phyloP scores from a whole-genome alignment of 2,113 vertebrate species.

The Charadrius vociferus region DNA sequence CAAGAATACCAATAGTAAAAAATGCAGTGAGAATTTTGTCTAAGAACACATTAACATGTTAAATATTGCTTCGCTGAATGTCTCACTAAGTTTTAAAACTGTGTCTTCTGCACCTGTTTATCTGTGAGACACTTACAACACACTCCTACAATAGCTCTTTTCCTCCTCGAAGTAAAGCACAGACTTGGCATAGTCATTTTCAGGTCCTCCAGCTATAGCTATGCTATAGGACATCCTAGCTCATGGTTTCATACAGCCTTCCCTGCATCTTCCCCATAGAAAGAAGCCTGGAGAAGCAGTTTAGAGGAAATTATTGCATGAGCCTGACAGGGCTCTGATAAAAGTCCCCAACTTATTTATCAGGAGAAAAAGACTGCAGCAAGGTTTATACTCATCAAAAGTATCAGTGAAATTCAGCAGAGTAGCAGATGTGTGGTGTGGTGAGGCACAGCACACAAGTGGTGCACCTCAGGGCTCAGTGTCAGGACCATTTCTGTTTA shows the following conservation, averaged over 20 bases:
- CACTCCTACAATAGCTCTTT: not conserved
- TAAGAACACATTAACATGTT: not conserved
- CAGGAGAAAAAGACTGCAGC: not conserved
- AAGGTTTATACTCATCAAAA: not conserved
- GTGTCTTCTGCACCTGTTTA: not conserved
- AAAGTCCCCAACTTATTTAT: not conserved
- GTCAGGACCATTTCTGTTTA: too few species aligned
- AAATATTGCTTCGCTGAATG: not conserved
- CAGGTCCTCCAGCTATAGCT: not conserved
- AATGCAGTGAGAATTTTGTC: not conserved
- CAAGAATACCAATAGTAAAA: not conserved
- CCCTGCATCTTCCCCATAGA: not conserved
- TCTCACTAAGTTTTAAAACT: not conserved
- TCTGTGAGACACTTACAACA: not conserved
- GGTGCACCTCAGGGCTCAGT: too few species aligned
- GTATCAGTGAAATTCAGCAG: not conserved
- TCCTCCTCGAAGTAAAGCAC: not conserved
- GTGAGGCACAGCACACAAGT: too few species aligned
- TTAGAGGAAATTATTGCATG: not conserved
- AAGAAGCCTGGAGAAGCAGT: not conserved
- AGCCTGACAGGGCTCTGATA: not conserved
- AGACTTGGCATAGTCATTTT: not conserved
- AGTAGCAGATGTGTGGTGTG: too few species aligned
- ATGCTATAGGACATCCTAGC: too few species aligned
- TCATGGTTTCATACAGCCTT: not conserved